A percentile compares a stretch with the other conserved stretches of the same genome.
Evolutionary conservation across 2,113 vertebrate genomes (phyloP).

Genomic region (Merops nubicus): DNA sequence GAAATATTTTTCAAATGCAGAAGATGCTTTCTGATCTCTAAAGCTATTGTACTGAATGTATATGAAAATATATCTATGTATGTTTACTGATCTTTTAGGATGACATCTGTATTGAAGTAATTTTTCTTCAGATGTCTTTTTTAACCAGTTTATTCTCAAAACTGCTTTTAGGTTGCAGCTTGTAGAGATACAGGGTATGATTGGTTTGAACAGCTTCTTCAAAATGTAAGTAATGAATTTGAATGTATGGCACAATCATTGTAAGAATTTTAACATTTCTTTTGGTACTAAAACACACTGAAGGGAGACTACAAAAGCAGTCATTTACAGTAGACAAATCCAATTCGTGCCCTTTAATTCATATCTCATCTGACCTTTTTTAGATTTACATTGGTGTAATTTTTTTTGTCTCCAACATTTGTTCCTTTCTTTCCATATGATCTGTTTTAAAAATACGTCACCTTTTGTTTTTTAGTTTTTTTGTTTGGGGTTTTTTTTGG

Average conservation of each 20-base stretch:
- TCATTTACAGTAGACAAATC: background rate
- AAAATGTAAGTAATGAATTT: background rate
- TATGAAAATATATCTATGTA: background rate
- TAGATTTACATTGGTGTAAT: background rate
- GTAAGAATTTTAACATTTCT: background rate
- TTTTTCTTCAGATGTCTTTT: background rate
- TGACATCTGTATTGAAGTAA: background rate
- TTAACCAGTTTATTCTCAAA: background rate
- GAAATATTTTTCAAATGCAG: background rate
- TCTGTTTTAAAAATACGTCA: background rate
- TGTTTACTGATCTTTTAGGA: background rate
- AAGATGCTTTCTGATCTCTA: background rate
- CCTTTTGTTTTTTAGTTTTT: background rate
- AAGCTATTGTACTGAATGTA: background rate
- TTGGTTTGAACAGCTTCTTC: constrained; percentile 84
- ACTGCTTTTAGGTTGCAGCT: constrained; percentile 86
- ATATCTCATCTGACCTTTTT: background rate
- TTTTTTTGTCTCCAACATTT: background rate
- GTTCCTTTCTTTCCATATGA: background rate
- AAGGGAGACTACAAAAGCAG: background rate
- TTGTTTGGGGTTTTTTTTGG: background rate
- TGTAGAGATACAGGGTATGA: constrained; percentile 98
- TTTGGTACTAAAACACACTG: background rate
- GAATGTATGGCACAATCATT: background rate
- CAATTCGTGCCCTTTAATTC: background rate